Conservation (phyloP, 2,797 vertebrate species). For the Chaetophractus vellerosus region DNA sequence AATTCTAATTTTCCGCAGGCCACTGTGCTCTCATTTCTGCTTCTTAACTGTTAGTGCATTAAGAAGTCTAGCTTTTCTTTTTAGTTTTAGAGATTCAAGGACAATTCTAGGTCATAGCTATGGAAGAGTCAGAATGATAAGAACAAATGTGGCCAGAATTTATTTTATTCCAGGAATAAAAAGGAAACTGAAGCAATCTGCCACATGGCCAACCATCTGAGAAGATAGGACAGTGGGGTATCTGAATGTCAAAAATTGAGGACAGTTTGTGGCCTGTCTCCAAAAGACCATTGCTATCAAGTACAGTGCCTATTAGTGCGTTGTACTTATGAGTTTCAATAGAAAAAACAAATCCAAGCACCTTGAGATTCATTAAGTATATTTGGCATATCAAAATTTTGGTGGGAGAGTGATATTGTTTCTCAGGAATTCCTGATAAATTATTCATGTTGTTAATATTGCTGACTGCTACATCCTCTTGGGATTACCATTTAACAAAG, state of each 20-base stretch:
- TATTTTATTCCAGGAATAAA: background rate
- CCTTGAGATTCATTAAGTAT: background rate
- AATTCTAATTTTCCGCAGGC: background rate
- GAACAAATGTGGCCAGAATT: background rate
- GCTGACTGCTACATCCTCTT: too few species aligned
- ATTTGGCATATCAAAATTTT: background rate
- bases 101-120: too few species aligned
- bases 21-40: too few species aligned
- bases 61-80: background rate
- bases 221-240: background rate
- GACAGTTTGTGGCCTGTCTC: rapidly evolving
- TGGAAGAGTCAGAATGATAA: background rate
- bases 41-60: background rate
- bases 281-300: background rate
- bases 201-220: background rate
- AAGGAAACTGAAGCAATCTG: background rate
- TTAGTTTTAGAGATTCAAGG: background rate
- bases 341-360: background rate
- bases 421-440: background rate
- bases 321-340: background rate
- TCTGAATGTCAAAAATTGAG: background rate
- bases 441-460: too few species aligned
- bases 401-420: background rate
- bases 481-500: background rate
- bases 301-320: background rate